Conservation (phyloP, 2,888 invertebrate species). For the Aphodius granarius region DNA sequence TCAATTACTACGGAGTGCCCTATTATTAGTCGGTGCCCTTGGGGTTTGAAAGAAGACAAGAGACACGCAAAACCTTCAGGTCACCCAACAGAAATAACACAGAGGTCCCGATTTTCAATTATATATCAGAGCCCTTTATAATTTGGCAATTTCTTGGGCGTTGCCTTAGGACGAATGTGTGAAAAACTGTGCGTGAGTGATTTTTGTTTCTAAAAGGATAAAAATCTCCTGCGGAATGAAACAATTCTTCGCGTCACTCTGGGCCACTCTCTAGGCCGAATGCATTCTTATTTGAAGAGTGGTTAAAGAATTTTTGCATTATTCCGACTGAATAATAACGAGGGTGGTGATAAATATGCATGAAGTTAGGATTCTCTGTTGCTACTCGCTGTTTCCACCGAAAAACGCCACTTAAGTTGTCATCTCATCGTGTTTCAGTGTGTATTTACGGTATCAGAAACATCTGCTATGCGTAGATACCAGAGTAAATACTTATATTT, state of each 20-base stretch:
- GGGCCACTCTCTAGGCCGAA: background rate
- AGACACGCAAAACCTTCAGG: constrained; percentile 5
- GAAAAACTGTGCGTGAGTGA: background rate
- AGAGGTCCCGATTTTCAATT: background rate
- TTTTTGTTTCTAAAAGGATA: background rate
- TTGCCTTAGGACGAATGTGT: background rate
- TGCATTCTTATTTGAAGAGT: background rate
- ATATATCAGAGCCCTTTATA: background rate
- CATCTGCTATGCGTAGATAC: background rate
- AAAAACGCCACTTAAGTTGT: background rate
- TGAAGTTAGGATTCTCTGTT: background rate
- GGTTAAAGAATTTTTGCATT: background rate
- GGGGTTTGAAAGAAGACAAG: constrained; percentile 17
- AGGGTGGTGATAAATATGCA: background rate
- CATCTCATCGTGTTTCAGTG: background rate
- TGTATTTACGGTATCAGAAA: background rate
- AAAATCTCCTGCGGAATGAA: background rate
- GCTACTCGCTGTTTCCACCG: background rate
- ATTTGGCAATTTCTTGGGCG: background rate
- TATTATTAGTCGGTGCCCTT: constrained; percentile 34
- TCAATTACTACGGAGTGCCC: constrained; percentile 27
- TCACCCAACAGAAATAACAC: background rate
- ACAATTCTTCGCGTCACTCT: background rate
- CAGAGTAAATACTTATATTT: background rate
- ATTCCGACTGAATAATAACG: background rate